phyloP scores from a whole-genome alignment of 2,888 invertebrate genomes.

The Amaurobius ferox region DNA sequence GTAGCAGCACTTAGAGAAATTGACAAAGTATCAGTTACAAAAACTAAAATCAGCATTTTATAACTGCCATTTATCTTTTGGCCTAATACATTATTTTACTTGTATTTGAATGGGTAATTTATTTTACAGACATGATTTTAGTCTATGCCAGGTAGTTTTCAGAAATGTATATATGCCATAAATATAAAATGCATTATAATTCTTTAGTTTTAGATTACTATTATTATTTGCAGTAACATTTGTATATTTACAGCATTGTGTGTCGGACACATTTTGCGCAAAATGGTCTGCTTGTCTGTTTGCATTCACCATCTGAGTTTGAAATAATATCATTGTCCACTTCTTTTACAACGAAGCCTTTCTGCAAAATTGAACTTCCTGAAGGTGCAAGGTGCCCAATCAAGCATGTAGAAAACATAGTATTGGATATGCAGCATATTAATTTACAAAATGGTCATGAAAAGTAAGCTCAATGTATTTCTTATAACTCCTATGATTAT shows the following conservation, averaged over 20 bases:
- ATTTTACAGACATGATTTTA: too few relatives aligned
- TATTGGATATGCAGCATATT: conserved; percentile 54
- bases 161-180: too few relatives aligned
- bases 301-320: conserved; percentile 94
- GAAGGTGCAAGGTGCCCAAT: conserved; percentile 37
- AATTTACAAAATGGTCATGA: conserved; percentile 28
- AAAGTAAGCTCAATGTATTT: conserved; percentile 28
- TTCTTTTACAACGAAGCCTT: conserved; percentile 75
- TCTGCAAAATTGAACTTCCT: conserved; percentile 69
- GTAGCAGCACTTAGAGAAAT: too few relatives aligned
- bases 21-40: too few relatives aligned
- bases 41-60: too few relatives aligned
- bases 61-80: too few relatives aligned
- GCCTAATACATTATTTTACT: too few relatives aligned
- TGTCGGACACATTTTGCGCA: conserved; percentile 94
- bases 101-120: too few relatives aligned
- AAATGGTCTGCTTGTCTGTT: conserved; percentile 92
- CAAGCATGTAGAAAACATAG: conserved; percentile 53
- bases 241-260: conserved; percentile 77
- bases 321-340: conserved; percentile 88
- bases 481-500: too few relatives aligned
- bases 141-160: too few relatives aligned
- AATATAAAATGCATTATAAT: too few relatives aligned
- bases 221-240: neutral
- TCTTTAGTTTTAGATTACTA: too few relatives aligned